Conservation (phyloP, 2,113 vertebrate genomes). For the Asarcornis scutulata region DNA sequence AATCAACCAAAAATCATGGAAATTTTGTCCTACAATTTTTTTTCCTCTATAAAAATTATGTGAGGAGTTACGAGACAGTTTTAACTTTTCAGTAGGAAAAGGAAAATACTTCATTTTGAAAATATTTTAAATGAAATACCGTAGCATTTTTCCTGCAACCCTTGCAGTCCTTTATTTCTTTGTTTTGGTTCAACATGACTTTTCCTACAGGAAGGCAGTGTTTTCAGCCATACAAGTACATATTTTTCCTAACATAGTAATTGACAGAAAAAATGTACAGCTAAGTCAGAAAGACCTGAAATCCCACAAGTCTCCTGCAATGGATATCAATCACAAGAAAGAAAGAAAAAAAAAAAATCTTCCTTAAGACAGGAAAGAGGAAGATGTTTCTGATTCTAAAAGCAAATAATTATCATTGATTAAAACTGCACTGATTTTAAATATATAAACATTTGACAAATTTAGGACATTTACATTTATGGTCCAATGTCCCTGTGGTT, state of each 20-base stretch:
- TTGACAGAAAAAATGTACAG: neutral
- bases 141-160: neutral
- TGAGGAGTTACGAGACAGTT: neutral
- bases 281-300: neutral
- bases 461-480: neutral
- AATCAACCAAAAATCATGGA: neutral
- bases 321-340: neutral
- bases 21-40: neutral
- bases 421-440: neutral
- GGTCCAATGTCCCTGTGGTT: neutral
- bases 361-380: neutral
- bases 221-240: neutral
- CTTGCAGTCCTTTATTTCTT: neutral
- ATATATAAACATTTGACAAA: neutral
- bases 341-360: neutral
- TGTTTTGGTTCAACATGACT: neutral
- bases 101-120: neutral
- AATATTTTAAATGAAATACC: neutral
- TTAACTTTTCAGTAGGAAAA: neutral
- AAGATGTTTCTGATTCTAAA: neutral
- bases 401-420: neutral
- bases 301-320: neutral
- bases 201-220: neutral
- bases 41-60: neutral
- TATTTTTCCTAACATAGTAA: neutral